Evolutionary conservation across 1,140 invertebrate species (phyloP).

Genomic region (Bombus ignitus): DNA sequence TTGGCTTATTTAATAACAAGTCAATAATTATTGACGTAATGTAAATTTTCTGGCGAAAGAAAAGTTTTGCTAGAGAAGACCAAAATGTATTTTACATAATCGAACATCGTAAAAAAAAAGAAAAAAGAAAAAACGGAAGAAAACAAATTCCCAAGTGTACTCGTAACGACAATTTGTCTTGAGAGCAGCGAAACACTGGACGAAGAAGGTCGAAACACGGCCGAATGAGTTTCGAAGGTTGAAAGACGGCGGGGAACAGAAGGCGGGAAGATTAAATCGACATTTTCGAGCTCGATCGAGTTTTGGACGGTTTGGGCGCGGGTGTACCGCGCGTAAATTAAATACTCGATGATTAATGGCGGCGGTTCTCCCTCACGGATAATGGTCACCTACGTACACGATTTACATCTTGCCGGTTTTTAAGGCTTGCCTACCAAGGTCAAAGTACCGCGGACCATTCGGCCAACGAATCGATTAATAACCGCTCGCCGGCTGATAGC

Average conservation of each 20-base stretch:
- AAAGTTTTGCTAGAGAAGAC: background rate
- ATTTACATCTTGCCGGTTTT: slow-evolving; percentile 45
- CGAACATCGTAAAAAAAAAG: background rate
- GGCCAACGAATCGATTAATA: slow-evolving; percentile 81
- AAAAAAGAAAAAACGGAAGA: background rate
- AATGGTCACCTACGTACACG: slow-evolving; percentile 58
- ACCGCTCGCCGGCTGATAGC: slow-evolving; percentile 73
- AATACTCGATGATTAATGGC: slow-evolving; percentile 50
- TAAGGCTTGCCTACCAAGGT: slow-evolving; percentile 54
- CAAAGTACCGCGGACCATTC: slow-evolving; percentile 65
- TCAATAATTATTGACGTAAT: background rate
- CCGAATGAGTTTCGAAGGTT: background rate
- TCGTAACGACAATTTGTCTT: slow-evolving; percentile 23
- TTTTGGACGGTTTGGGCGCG: slow-evolving; percentile 23
- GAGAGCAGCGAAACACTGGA: background rate
- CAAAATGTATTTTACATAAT: background rate
- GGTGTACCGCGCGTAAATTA: slow-evolving; percentile 39
- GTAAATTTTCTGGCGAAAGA: background rate
- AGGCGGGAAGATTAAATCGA: slow-evolving; percentile 21
- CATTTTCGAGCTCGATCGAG: slow-evolving; percentile 30
- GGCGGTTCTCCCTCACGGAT: slow-evolving; percentile 29
- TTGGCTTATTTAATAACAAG: too few species aligned
- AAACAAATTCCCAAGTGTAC: background rate
- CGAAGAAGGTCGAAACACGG: background rate
- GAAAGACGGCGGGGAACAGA: background rate